Base-by-base conservation (phyloP, 2,888 invertebrate species). In the Heteropelma amictum region DNA sequence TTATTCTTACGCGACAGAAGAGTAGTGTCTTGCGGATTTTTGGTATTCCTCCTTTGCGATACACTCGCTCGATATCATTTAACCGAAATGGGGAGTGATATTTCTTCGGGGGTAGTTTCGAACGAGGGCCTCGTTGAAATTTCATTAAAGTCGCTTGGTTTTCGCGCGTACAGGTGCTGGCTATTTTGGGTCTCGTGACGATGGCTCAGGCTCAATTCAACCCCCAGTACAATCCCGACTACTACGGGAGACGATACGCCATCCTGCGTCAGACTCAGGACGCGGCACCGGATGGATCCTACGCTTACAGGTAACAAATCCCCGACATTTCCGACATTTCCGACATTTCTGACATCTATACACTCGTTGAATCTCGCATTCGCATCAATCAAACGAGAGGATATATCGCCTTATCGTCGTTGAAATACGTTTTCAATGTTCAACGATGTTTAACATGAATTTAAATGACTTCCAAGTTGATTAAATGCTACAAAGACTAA, bases 181-280 rank as follows among this genome's bases (percentile, higher is more conserved):
- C 79, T 26, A 49, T 86, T 54, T 71, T 85, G 49, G 81, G 80
- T 1, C 53, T 85, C 42, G 72, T 77, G 61, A 76, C 82, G 72
- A 61, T 83, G 74, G 81, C 77, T 45, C 79, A 77, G 51, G 84
- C 79, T 3, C 86, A 86, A 61, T 76, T 77, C 72, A 80, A 81
- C 30, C 79, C 79, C 12, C 79, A 77, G 68, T 78, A 82, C 38
- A 80, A 78, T 76, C 79, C 81, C 6, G 81, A 83, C 74, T 83
- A 82, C 40, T 83, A 83, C 67, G 85, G 88, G 2, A 83, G 87
- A 64, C 83, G 83, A 21, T 81, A 82, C 73, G 87, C 88, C 54
- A 89, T 89, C 77, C 77, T 89, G 51, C 84, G 88, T 53, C 89
- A 89, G 64, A 82, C 80, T 54, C 88, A 88, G 58, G 86, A 88